phyloP scores from a whole-genome alignment of 2,888 invertebrate genomes.

The Argyresthia albistria region DNA sequence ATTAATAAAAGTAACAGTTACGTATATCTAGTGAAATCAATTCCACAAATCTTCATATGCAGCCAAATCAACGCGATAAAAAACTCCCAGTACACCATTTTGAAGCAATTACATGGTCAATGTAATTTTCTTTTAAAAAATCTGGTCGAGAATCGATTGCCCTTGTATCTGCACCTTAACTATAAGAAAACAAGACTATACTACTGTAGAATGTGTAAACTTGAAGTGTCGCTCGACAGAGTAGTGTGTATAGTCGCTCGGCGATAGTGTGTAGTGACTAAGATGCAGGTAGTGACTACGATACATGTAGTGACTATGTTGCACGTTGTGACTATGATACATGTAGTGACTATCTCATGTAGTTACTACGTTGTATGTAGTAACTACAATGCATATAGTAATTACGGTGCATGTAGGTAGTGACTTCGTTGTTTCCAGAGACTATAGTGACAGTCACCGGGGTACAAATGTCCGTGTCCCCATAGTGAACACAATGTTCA shows the following conservation, averaged over 20 bases:
- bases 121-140: not conserved
- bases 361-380: too few relatives aligned
- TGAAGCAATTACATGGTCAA: not conserved
- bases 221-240: conserved; percentile 70
- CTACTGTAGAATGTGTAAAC: conserved; percentile 9
- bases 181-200: not conserved
- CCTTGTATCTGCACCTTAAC: not conserved
- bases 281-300: too few relatives aligned
- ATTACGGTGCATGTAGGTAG: too few relatives aligned
- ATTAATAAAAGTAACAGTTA: too few relatives aligned
- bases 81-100: not conserved
- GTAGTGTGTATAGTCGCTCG: conserved; percentile 22
- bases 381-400: too few relatives aligned
- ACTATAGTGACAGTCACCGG: too few relatives aligned
- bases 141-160: not conserved
- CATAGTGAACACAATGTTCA: too few relatives aligned
- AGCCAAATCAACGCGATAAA: not conserved
- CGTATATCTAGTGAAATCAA: not conserved
- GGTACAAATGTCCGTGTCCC: too few relatives aligned
- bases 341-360: too few relatives aligned
- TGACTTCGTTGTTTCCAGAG: too few relatives aligned
- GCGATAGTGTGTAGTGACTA: conserved; percentile 36
- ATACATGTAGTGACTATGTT: too few relatives aligned
- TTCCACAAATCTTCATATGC: not conserved
- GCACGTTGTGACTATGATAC: too few relatives aligned